A percentile compares a stretch with the other conserved stretches of the same genome.
Conservation (phyloP, 2,888 invertebrate genomes). For the Folsomia candida region DNA sequence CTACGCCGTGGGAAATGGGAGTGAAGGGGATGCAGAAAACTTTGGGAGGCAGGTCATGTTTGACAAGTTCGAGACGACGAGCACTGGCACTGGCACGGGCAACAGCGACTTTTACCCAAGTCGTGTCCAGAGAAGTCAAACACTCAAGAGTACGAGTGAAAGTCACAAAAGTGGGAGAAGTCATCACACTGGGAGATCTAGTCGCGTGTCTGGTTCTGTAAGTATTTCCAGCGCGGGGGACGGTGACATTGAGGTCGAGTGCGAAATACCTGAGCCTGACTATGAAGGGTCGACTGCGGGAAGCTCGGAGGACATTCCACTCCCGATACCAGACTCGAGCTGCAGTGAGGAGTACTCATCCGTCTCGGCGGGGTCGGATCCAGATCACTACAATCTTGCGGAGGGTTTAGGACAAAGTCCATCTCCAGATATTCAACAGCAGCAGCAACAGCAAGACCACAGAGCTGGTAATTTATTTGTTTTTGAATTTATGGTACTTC, state of each 20-base stretch:
- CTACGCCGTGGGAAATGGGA: slow-evolving; percentile 6
- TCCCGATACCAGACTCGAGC: slow-evolving; percentile 41
- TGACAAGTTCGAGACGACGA: slow-evolving; percentile 1
- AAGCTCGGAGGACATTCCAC: slow-evolving; percentile 44
- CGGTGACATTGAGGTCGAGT: slow-evolving; percentile 40
- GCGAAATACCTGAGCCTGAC: slow-evolving; percentile 50
- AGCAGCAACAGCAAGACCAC: too few relatives aligned
- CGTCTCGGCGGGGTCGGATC: slow-evolving; percentile 37
- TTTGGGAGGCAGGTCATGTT: not conserved
- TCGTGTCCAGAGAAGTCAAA: slow-evolving; percentile 34
- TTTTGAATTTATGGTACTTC: too few relatives aligned
- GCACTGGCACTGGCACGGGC: not conserved
- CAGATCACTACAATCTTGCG: slow-evolving; percentile 36
- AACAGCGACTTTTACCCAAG: slow-evolving; percentile 5
- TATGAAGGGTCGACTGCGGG: slow-evolving; percentile 48
- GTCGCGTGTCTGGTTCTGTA: slow-evolving; percentile 31
- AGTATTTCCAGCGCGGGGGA: slow-evolving; percentile 39
- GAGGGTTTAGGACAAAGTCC: slow-evolving; percentile 29
- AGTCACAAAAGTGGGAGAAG: slow-evolving; percentile 23
- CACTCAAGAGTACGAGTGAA: slow-evolving; percentile 29
- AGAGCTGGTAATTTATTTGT: too few relatives aligned
- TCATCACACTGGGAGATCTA: slow-evolving; percentile 30
- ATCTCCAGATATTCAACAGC: slow-evolving; percentile 11
- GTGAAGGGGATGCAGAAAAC: not conserved
- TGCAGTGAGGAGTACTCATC: slow-evolving; percentile 45